phyloP scores from a whole-genome alignment of 1,140 invertebrate genomes.

The Eurosta solidaginis region DNA sequence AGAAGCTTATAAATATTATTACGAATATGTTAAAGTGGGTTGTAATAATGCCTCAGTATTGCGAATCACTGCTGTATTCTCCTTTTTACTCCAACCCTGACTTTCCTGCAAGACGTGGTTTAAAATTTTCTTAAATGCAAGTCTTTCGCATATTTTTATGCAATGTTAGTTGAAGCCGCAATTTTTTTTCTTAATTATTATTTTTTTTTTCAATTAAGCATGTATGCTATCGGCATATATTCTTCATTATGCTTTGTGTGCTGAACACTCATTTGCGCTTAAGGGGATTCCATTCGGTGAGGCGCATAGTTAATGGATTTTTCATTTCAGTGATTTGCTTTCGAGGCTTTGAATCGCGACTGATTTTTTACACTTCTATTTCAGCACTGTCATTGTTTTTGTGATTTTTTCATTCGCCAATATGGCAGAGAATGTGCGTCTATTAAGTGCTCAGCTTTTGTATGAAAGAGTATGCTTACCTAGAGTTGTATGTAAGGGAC shows the following conservation, averaged over 20 bases:
- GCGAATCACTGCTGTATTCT: too few species aligned
- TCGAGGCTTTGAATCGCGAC: not conserved
- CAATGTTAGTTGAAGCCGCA: not conserved
- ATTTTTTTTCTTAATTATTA: too few species aligned
- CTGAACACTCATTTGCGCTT: not conserved
- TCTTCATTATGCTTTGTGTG: constrained; percentile 9
- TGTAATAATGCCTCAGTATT: too few species aligned
- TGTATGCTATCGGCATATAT: not conserved
- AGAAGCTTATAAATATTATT: too few species aligned
- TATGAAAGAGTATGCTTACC: not conserved
- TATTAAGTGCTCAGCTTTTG: not conserved
- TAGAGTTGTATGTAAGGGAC: not conserved
- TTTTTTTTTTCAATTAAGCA: too few species aligned
- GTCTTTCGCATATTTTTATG: too few species aligned
- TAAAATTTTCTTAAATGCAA: too few species aligned
- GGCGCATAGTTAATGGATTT: not conserved
- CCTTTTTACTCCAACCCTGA: too few species aligned
- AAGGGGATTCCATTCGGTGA: constrained; percentile 7
- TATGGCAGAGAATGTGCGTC: not conserved
- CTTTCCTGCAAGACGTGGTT: not conserved
- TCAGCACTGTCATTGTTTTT: not conserved
- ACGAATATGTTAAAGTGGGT: too few species aligned
- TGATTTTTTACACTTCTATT: not conserved
- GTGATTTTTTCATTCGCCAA: not conserved
- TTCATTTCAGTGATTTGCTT: constrained; percentile 2